Conservation (phyloP, 1,140 invertebrate species). For the Ips typographus region DNA sequence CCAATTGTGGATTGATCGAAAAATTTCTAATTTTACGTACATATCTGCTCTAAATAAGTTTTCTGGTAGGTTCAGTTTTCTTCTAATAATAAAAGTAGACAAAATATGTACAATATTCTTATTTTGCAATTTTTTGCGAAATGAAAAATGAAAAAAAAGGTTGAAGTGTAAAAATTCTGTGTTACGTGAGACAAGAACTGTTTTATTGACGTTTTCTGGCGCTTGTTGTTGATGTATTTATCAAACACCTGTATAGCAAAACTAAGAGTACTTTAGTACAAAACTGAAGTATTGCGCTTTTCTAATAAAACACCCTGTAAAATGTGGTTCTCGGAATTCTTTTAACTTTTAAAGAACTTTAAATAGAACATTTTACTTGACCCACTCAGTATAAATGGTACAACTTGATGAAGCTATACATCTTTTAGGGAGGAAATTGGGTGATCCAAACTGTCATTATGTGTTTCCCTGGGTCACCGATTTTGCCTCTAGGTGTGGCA, state of each 20-base stretch:
- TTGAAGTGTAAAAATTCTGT: no score
- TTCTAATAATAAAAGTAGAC: neutral
- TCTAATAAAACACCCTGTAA: no score
- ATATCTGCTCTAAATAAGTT: conserved; percentile 85
- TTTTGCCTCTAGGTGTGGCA: conserved; percentile 77
- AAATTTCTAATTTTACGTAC: conserved; percentile 91
- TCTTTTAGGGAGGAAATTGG: conserved; percentile 58
- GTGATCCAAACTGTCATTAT: conserved; percentile 90
- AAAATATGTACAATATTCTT: no score
- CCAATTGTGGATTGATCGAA: conserved; percentile 80
- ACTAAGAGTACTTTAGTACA: no score
- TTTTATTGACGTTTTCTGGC: neutral
- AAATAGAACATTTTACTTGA: no score
- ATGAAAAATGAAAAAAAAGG: no score
- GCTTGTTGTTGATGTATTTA: neutral
- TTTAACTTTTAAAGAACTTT: neutral
- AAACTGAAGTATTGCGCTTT: no score
- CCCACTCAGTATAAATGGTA: no score
- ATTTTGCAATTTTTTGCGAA: no score
- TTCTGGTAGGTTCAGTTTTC: conserved; percentile 58
- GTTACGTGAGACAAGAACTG: no score
- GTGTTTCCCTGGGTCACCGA: conserved; percentile 98
- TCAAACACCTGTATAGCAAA: no score
- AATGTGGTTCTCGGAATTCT: neutral
- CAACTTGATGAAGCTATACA: neutral